A percentile compares a stretch with the other conserved stretches of the same genome.
Evolutionary conservation across 2,113 vertebrate species (phyloP).

Genomic region (Pachyramphus minor): DNA sequence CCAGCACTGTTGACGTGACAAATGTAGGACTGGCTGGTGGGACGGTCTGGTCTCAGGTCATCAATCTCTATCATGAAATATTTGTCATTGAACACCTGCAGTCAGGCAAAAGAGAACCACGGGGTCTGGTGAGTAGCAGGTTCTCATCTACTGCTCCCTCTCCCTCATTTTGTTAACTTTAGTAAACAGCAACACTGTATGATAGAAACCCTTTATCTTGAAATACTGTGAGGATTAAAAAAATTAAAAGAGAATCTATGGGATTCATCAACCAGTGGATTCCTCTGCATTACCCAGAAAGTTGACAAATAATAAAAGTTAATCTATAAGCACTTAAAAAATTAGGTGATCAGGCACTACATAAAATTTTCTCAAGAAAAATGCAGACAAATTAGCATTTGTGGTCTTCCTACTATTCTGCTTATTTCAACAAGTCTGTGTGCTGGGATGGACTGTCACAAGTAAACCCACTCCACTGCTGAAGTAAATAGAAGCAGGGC

Average conservation of each 20-base stretch:
- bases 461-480: background rate
- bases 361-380: background rate
- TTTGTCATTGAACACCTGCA: slow-evolving; percentile 86
- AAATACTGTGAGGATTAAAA: background rate
- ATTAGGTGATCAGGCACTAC: background rate
- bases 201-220: background rate
- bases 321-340: background rate
- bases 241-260: background rate
- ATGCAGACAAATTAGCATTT: background rate
- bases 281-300: background rate
- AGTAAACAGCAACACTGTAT: background rate
- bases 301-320: background rate
- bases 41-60: slow-evolving; percentile 78
- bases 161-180: background rate
- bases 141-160: background rate
- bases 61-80: slow-evolving; percentile 91
- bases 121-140: background rate
- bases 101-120: background rate
- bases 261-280: background rate
- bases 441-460: background rate
- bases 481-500: background rate
- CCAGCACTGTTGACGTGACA: slow-evolving; percentile 73
- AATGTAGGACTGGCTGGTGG: slow-evolving; percentile 63
- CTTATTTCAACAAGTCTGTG: background rate
- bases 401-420: background rate